These are phyloP conservation scores for Nerophis lumbriciformis DNA, from an alignment of 2,113 vertebrate genomes.

Conservation along the genomic window DNA sequence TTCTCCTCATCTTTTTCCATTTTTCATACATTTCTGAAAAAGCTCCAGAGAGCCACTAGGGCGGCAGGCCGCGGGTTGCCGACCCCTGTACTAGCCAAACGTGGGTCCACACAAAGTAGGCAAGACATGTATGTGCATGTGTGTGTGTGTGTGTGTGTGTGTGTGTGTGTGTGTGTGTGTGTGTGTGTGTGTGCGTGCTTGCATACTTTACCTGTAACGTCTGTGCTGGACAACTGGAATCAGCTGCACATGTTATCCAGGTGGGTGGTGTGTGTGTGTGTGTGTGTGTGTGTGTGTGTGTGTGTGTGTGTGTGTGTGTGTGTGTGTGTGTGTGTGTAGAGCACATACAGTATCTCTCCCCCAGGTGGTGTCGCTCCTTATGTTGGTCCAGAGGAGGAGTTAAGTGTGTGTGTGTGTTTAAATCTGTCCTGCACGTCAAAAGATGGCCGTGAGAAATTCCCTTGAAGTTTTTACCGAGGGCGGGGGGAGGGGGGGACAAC, in stretches of 20 bases:
- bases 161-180: background rate
- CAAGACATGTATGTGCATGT: constrained; percentile 6
- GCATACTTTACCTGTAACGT: constrained; percentile 61
- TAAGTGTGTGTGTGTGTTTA: constrained; percentile 8
- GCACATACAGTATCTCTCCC: constrained; percentile 28
- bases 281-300: constrained; percentile 11
- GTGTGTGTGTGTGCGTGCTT: constrained; percentile 10
- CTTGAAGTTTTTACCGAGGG: constrained; percentile 41
- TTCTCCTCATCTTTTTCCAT: no score
- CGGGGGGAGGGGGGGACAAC: constrained; percentile 27
- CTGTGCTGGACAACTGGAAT: constrained; percentile 67
- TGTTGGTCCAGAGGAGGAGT: constrained; percentile 17
- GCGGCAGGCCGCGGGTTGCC: no score
- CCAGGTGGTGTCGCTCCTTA: constrained; percentile 43
- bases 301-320: no score
- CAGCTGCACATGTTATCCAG: constrained; percentile 69
- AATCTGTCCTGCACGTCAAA: constrained; percentile 49
- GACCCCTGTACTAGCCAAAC: no score
- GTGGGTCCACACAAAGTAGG: no score
- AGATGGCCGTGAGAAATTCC: constrained; percentile 40
- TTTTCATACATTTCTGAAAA: no score
- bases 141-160: constrained; percentile 6
- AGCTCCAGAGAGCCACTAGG: no score
- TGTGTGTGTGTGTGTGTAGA: background rate
- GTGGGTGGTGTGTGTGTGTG: constrained; percentile 21